Conservation (phyloP, 2,113 vertebrate species). For the Stigmatopora nigra region DNA sequence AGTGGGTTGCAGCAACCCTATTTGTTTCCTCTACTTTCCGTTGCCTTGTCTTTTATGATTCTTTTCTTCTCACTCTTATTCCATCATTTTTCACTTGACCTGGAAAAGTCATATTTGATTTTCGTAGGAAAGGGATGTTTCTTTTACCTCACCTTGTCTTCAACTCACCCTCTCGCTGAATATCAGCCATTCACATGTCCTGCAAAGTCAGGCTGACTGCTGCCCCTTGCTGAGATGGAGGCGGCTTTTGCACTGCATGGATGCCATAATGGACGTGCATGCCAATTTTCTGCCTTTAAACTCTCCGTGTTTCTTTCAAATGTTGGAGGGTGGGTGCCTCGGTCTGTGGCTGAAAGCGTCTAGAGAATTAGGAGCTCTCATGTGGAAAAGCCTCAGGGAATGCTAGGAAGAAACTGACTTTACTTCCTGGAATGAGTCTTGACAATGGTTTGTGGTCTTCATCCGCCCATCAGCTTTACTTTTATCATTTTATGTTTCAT, state of each 20-base stretch:
- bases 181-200: constrained; percentile 13
- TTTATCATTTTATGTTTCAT: constrained; percentile 24
- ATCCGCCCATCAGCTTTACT: constrained; percentile 35
- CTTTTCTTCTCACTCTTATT: constrained; percentile 10
- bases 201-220: background rate
- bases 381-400: constrained; percentile 51
- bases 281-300: constrained; percentile 7
- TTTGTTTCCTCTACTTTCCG: constrained; percentile 25
- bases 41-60: constrained; percentile 32
- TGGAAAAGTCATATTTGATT: constrained; percentile 47
- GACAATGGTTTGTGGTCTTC: constrained; percentile 30
- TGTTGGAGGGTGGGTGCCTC: constrained; percentile 25
- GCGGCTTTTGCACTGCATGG: constrained; percentile 18
- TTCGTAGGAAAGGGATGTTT: constrained; percentile 23
- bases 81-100: constrained; percentile 41
- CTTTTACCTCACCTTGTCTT: constrained; percentile 38
- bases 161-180: constrained; percentile 1
- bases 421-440: constrained; percentile 45
- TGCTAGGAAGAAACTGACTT: constrained; percentile 43
- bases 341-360: constrained; percentile 20
- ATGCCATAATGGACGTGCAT: constrained; percentile 28
- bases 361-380: constrained; percentile 26
- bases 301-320: constrained; percentile 16
- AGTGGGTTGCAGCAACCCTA: constrained; percentile 32
- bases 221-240: constrained; percentile 4